phyloP scores from a whole-genome alignment of 1,140 invertebrate species.

The Drosophila pectinifera region DNA sequence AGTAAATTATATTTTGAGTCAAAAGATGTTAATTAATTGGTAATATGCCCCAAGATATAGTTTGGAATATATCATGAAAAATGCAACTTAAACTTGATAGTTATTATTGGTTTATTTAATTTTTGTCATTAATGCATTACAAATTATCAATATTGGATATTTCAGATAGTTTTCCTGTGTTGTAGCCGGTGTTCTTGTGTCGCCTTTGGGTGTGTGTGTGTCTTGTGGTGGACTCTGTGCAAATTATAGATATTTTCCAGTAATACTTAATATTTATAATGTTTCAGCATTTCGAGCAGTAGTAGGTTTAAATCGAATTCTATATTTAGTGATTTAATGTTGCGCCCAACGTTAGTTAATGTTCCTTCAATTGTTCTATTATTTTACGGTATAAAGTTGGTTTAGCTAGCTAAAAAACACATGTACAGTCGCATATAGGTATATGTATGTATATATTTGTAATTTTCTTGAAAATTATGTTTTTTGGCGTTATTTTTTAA shows the following conservation, averaged over 20 bases:
- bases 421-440: constrained; percentile 69
- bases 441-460: constrained; percentile 31
- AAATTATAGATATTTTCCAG: constrained; percentile 62
- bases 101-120: constrained; percentile 69
- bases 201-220: constrained; percentile 22
- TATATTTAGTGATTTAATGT: constrained; percentile 47
- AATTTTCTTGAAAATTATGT: constrained; percentile 54
- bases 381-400: constrained; percentile 75
- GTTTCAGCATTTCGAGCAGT: constrained; percentile 75
- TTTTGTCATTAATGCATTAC: constrained; percentile 56
- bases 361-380: constrained; percentile 64
- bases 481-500: constrained; percentile 68
- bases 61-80: no score
- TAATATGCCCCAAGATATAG: no score
- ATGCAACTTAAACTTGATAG: constrained; percentile 12
- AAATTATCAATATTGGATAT: constrained; percentile 62
- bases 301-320: constrained; percentile 59
- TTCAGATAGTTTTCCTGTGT: constrained; percentile 65
- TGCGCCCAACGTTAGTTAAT: constrained; percentile 42
- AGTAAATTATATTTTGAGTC: no score
- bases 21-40: no score
- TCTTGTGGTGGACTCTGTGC: constrained; percentile 46
- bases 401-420: constrained; percentile 77
- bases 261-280: constrained; percentile 58
- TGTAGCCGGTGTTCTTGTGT: constrained; percentile 51